Percentiles rank a stretch among this genome's conserved stretches.
Conservation (phyloP, 2,888 invertebrate species). For the Trichacis sp. region DNA sequence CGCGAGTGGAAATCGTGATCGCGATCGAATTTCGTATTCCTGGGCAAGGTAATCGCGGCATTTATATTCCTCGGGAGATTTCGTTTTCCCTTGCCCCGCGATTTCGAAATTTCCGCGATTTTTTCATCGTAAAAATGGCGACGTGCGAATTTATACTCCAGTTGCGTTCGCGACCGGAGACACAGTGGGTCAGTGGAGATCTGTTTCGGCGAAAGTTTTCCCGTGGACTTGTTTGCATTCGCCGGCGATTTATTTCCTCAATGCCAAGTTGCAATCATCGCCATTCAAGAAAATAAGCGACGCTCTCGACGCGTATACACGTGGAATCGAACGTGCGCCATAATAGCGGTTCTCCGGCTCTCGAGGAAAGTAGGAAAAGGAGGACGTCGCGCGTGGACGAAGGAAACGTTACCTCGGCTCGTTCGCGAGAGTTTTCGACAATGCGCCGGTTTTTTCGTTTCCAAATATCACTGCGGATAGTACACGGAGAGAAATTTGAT, state of each 20-base stretch:
- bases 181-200: conserved; percentile 56
- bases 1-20: neutral
- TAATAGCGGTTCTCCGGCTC: conserved; percentile 30
- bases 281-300: conserved; percentile 40
- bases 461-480: too few species aligned
- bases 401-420: conserved; percentile 19
- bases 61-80: neutral
- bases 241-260: conserved; percentile 36
- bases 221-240: conserved; percentile 37
- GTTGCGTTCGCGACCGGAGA: conserved; percentile 25
- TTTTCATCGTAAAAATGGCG: neutral
- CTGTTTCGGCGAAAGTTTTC: conserved; percentile 57
- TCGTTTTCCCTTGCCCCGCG: too few species aligned
- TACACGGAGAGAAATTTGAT: too few species aligned
- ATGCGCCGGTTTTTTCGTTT: too few species aligned
- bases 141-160: conserved; percentile 27
- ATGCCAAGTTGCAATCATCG: conserved; percentile 26
- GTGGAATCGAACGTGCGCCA: conserved; percentile 26
- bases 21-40: conserved; percentile 1
- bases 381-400: conserved; percentile 32
- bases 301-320: conserved; percentile 27
- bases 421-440: too few species aligned
- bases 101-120: neutral
- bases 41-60: neutral
- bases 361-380: conserved; percentile 39